Conservation (phyloP, 2,113 vertebrate genomes). For the Zootoca vivipara region DNA sequence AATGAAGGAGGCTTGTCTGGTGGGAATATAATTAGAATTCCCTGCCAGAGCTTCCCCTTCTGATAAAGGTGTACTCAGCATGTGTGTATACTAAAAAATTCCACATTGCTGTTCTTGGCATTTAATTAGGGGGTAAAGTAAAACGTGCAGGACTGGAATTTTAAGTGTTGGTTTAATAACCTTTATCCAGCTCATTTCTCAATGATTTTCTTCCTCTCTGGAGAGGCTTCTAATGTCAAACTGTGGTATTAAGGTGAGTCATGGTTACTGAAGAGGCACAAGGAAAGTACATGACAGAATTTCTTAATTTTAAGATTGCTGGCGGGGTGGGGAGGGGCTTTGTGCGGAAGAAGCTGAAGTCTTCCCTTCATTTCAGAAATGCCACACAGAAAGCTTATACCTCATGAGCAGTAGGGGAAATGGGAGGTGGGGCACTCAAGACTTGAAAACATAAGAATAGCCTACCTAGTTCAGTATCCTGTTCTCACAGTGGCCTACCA, state of each 20-base stretch:
- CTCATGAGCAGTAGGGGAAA: conserved; percentile 18
- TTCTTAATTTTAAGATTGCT: conserved; percentile 62
- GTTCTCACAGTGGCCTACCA: too few relatives aligned
- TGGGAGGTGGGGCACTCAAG: conserved; percentile 26
- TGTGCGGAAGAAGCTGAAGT: conserved; percentile 2
- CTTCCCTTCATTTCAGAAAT: conserved; percentile 38
- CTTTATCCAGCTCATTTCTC: conserved; percentile 76
- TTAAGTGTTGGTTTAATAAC: conserved; percentile 79
- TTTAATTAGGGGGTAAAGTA: conserved; percentile 76
- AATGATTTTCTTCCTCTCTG: conserved; percentile 76
- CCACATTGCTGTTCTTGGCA: conserved; percentile 58
- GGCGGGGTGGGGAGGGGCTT: background rate
- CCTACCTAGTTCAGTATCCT: too few relatives aligned
- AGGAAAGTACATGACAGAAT: conserved; percentile 68
- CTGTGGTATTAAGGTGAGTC: conserved; percentile 72
- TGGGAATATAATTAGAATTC: conserved; percentile 37
- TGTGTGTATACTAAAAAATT: conserved; percentile 46
- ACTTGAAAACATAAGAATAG: background rate
- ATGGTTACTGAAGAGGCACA: conserved; percentile 64
- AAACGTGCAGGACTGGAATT: conserved; percentile 73
- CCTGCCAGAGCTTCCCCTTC: conserved; percentile 9
- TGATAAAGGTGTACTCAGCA: conserved; percentile 41
- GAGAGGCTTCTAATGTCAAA: conserved; percentile 78
- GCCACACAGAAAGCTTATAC: conserved; percentile 32
- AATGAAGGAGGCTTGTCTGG: background rate